A percentile compares a stretch with the other conserved stretches of the same genome.
Conservation (phyloP, 1,140 invertebrate genomes). For the Drosophila saltans region DNA sequence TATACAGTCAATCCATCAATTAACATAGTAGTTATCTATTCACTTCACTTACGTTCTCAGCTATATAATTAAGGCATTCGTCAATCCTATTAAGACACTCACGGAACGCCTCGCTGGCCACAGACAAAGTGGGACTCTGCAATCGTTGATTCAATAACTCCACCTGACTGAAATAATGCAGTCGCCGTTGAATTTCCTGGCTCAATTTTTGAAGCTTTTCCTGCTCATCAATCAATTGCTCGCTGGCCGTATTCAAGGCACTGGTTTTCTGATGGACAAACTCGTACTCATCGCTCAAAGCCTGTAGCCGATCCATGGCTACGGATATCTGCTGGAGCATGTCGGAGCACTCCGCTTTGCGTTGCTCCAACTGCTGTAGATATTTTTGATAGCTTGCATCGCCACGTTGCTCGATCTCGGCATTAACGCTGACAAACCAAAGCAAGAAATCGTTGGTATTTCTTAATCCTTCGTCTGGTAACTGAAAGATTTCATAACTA, state of each 20-base stretch:
- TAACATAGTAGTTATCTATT: background rate
- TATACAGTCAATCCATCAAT: background rate
- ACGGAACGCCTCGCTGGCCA: conserved; percentile 92
- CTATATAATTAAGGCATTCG: conserved; percentile 93
- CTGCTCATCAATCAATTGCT: conserved; percentile 94
- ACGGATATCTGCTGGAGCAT: conserved; percentile 88
- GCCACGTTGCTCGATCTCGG: conserved; percentile 80
- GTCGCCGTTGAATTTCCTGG: conserved; percentile 90
- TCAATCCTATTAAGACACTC: conserved; percentile 93
- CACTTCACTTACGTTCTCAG: conserved; percentile 88
- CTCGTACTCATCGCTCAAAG: conserved; percentile 90
- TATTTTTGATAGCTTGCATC: conserved; percentile 84
- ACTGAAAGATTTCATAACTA: conserved; percentile 25
- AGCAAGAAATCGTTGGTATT: conserved; percentile 82
- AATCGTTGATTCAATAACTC: conserved; percentile 91
- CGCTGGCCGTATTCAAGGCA: conserved; percentile 94
- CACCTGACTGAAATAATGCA: conserved; percentile 94
- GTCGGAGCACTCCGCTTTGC: conserved; percentile 88
- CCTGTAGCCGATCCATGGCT: conserved; percentile 88
- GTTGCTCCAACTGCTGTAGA: conserved; percentile 88
- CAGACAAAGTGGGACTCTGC: conserved; percentile 90
- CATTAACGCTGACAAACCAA: conserved; percentile 75
- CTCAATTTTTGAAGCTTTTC: conserved; percentile 90
- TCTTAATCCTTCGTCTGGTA: conserved; percentile 62
- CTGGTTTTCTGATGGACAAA: conserved; percentile 95